Base-by-base conservation (phyloP, 2,888 invertebrate genomes). In the Apeira syringaria region DNA sequence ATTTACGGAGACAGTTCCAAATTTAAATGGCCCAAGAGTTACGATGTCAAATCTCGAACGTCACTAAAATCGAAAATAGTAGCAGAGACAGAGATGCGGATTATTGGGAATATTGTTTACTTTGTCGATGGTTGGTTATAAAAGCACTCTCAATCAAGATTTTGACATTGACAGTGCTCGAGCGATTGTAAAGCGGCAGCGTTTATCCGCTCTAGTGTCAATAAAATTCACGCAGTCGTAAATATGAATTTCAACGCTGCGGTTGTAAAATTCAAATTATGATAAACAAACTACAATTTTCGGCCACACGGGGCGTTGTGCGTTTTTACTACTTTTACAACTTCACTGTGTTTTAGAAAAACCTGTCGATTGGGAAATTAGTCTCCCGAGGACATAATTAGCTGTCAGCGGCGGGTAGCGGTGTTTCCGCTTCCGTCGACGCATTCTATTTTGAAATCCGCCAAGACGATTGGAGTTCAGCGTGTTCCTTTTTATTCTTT, bases 361-460 rank as follows among this genome's bases (percentile, higher is more conserved):
- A 80, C 67, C 69, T 80, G 80, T 79, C 85, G 83, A 87, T 86
- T 80, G 69, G 74, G 72, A 74, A 85, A 84, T 83, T 79, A 76
- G 76, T 76, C 70, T 74, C 69, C 64, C 70, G 70, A 73, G 78
- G 77, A 82, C 79, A 80, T 84, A 87, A 89, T 86, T 83, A 86
- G 82, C 88, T 87, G 88, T 88, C 89, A 87, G 77, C 88, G 68
- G 74, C 70, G 75, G 71, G 73, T 67, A 69, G 67, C 76, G 74
- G 62, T 74, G 80, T 86, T 82, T 88, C 89, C 89, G 87, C 68
- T 88, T 88, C 87, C 88, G 80, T 72, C 69, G 72, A 59, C 66
- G 64, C 61, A 79, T 83, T 87, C 86, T 89, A 88, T 88, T 89
- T 86, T 74, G 74, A 79, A 87, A 83, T 83, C 80, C 68, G 78